Evolutionary conservation across 2,797 vertebrate genomes (phyloP).

Genomic region (Rhinophrynus dorsalis): DNA sequence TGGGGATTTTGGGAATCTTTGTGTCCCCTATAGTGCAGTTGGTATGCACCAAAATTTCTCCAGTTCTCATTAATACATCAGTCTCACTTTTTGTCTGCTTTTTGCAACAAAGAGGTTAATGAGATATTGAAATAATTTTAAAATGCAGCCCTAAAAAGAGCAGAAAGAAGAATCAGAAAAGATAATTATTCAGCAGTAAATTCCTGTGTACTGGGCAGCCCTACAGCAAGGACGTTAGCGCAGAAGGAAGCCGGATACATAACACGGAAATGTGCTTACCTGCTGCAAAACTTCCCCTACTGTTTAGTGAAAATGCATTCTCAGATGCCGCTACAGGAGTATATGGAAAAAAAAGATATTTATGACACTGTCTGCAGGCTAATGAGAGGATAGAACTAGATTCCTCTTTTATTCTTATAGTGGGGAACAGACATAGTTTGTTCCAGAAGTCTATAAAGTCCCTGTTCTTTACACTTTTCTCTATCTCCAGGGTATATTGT

Average conservation of each 20-base stretch:
- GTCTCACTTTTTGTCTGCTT: not conserved
- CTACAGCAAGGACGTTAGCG: slow-evolving; percentile 4
- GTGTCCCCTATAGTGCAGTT: too few relatives aligned
- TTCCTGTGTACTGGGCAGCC: slow-evolving; percentile 5
- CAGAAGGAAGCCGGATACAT: not conserved
- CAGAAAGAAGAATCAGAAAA: not conserved
- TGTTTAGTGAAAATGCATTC: not conserved
- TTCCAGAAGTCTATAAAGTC: not conserved
- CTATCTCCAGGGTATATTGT: not conserved
- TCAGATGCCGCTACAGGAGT: not conserved
- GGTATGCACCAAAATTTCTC: too few relatives aligned
- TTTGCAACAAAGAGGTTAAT: not conserved
- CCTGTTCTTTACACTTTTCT: not conserved
- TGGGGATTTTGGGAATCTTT: too few relatives aligned
- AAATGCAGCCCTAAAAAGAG: not conserved
- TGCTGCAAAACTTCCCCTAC: not conserved
- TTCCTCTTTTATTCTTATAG: not conserved
- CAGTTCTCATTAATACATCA: too few relatives aligned
- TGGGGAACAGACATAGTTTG: not conserved
- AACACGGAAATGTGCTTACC: too few relatives aligned
- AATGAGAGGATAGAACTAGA: slow-evolving; percentile 7
- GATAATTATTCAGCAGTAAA: not conserved
- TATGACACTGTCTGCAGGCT: slow-evolving; percentile 19
- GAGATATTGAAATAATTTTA: slow-evolving; percentile 10
- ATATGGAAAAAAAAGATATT: slow-evolving; percentile 3